phyloP scores from a whole-genome alignment of 2,113 vertebrate species.

The Periophthalmodon schlosseri region DNA sequence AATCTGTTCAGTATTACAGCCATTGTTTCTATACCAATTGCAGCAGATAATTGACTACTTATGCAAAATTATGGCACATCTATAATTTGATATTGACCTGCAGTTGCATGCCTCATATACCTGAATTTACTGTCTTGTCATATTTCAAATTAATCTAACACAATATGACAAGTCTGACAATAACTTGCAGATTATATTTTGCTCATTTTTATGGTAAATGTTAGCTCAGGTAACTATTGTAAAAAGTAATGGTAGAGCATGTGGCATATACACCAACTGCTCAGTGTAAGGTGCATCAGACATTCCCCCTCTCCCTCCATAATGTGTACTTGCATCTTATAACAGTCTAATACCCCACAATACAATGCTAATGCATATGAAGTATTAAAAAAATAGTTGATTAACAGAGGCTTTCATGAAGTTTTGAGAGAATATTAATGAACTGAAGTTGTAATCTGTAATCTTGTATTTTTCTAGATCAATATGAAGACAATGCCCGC shows the following conservation, averaged over 20 bases:
- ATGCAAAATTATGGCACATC: neutral
- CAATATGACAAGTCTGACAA: too few relatives aligned
- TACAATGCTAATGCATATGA: neutral
- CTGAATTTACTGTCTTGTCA: too few relatives aligned
- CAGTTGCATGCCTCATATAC: neutral
- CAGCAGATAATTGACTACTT: neutral
- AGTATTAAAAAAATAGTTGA: too few relatives aligned
- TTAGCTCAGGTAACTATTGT: too few relatives aligned
- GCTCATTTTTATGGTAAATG: too few relatives aligned
- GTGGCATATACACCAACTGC: too few relatives aligned
- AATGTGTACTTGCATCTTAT: too few relatives aligned
- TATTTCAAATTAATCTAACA: neutral
- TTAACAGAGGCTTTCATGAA: too few relatives aligned
- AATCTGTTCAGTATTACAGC: constrained; percentile 1
- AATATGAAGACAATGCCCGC: constrained; percentile 99
- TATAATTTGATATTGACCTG: neutral
- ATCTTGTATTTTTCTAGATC: constrained; percentile 79
- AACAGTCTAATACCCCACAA: neutral
- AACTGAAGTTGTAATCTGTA: neutral
- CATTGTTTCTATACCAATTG: neutral
- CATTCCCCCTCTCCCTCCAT: too few relatives aligned
- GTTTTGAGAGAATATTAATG: neutral
- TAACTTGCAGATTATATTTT: too few relatives aligned
- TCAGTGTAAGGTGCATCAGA: too few relatives aligned
- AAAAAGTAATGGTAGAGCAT: too few relatives aligned